Conservation (phyloP, 2,113 vertebrate genomes). For the Dendrocopos noguchii region DNA sequence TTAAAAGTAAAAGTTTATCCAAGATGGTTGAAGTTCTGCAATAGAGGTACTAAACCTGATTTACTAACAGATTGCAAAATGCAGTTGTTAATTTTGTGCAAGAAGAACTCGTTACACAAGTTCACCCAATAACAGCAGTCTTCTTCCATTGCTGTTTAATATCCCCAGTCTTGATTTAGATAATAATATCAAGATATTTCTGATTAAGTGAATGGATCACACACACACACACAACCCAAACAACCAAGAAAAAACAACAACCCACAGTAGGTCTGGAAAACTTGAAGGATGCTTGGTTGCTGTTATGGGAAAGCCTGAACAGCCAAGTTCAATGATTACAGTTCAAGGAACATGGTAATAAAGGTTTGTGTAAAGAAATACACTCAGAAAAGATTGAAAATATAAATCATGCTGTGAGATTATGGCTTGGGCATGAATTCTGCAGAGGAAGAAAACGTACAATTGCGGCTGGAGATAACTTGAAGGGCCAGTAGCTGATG, state of each 20-base stretch:
- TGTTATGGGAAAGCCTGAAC: background rate
- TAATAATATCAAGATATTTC: background rate
- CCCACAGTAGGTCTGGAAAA: background rate
- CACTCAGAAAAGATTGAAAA: background rate
- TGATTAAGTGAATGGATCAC: background rate
- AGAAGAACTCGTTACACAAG: constrained; percentile 37
- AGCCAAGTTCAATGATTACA: no score
- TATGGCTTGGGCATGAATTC: background rate
- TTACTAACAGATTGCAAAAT: constrained; percentile 21
- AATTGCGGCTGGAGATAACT: background rate
- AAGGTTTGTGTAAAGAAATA: background rate
- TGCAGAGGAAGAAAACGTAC: fast-evolving
- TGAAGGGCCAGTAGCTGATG: background rate
- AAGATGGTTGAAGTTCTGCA: background rate
- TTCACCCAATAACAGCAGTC: background rate
- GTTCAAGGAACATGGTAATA: background rate
- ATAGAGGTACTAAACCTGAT: background rate
- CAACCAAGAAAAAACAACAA: background rate
- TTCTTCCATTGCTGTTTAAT: constrained; percentile 12
- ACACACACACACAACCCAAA: background rate
- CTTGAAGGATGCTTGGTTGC: fast-evolving
- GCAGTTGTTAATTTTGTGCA: constrained; percentile 26
- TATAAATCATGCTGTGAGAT: background rate
- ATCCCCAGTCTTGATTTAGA: constrained; percentile 36
- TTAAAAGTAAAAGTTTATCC: constrained; percentile 21